These are phyloP conservation scores for Drosophila equinoxialis DNA, from an alignment of 1,140 invertebrate species.

Conservation along the genomic window DNA sequence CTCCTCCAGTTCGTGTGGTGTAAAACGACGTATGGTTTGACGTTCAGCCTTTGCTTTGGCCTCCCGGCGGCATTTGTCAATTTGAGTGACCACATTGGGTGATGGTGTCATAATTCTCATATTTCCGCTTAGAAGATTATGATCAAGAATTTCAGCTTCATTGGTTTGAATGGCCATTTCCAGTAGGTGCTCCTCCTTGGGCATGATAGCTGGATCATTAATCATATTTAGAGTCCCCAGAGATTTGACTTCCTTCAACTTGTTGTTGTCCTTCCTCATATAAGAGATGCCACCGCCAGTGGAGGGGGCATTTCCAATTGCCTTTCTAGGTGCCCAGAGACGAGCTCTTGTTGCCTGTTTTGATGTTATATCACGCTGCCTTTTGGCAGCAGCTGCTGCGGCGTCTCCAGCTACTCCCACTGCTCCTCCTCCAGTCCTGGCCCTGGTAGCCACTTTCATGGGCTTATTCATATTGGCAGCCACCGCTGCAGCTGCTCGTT, in stretches of 20 bases:
- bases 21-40: constrained; percentile 53
- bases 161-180: constrained; percentile 71
- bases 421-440: background rate
- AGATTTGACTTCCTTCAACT: background rate
- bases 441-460: background rate
- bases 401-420: background rate
- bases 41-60: constrained; percentile 22
- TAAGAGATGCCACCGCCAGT: background rate
- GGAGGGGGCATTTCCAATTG: background rate
- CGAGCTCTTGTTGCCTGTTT: constrained; percentile 24
- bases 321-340: constrained; percentile 34
- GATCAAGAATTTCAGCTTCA: constrained; percentile 69
- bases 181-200: background rate
- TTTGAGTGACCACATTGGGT: constrained; percentile 32
- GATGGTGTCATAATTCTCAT: constrained; percentile 60
- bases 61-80: constrained; percentile 45
- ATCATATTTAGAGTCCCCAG: background rate
- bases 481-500: constrained; percentile 17
- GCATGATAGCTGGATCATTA: background rate
- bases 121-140: constrained; percentile 55
- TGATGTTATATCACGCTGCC: constrained; percentile 20
- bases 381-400: constrained; percentile 3
- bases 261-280: constrained; percentile 20
- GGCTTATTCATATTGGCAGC: constrained; percentile 1
- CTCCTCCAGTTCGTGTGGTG: constrained; percentile 51